Percentiles rank a stretch among this genome's conserved stretches.
Conservation (phyloP, 2,888 invertebrate genomes). For the Rhorus exstirpatorius region DNA sequence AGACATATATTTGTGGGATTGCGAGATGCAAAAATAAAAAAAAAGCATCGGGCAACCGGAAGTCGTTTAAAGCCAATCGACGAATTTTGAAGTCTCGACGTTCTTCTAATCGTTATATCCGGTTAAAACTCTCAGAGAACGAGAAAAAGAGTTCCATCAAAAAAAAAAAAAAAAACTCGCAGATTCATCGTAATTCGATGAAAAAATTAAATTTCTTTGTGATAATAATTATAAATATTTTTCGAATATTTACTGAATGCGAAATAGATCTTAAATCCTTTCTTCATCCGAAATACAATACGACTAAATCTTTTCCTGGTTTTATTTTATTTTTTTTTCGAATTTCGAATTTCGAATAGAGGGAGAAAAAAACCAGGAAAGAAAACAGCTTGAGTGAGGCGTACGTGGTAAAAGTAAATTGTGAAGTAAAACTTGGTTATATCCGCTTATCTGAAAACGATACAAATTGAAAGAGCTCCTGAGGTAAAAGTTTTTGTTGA, state of each 20-base stretch:
- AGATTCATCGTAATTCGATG: background rate
- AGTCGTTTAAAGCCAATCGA: conserved; percentile 3
- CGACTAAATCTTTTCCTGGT: too few species aligned
- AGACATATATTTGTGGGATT: background rate
- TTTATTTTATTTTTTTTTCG: background rate
- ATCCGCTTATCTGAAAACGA: conserved; percentile 48
- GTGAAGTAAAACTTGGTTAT: conserved; percentile 37
- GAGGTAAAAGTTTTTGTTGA: conserved; percentile 33
- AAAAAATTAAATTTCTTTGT: too few species aligned
- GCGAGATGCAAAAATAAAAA: background rate
- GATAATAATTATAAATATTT: too few species aligned
- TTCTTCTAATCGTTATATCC: background rate
- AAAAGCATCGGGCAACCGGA: background rate
- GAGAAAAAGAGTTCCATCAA: too few species aligned
- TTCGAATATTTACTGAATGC: too few species aligned
- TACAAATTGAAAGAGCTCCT: conserved; percentile 55
- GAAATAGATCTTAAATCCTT: too few species aligned
- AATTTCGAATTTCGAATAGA: background rate
- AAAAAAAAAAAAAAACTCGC: background rate
- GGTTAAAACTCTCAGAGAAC: too few species aligned
- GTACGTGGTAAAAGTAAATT: conserved; percentile 25
- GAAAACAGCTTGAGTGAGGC: conserved; percentile 9
- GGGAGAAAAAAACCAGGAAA: background rate
- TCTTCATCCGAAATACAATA: too few species aligned
- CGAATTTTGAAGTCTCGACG: background rate